Percentiles rank a stretch among this genome's conserved stretches.
Evolutionary conservation across 2,797 vertebrate genomes (phyloP).

Genomic region (Anguilla pacifica): DNA sequence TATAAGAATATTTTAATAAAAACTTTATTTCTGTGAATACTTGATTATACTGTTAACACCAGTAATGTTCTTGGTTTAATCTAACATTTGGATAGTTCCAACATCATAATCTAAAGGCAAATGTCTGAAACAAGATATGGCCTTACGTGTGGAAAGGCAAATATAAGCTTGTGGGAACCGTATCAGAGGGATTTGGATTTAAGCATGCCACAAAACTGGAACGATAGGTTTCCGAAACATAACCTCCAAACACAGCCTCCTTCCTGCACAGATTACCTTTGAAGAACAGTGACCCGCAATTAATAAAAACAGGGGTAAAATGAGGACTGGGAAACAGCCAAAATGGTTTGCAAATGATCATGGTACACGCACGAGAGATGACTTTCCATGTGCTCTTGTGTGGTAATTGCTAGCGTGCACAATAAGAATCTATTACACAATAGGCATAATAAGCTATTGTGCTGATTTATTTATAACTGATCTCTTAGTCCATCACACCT

Average conservation of each 20-base stretch:
- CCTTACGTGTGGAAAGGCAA: background rate
- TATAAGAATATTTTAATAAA: background rate
- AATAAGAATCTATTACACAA: background rate
- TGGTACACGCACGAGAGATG: background rate
- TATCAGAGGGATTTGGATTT: background rate
- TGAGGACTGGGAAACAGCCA: background rate
- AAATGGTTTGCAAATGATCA: background rate
- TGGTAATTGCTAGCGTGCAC: background rate
- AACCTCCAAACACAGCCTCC: background rate
- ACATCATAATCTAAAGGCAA: background rate
- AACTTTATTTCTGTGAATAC: background rate
- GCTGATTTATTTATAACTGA: background rate
- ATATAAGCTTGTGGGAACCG: slow-evolving; percentile 13
- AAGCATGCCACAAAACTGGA: slow-evolving; percentile 15
- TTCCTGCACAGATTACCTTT: background rate
- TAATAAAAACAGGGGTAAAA: background rate
- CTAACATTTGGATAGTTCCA: background rate
- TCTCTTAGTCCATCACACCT: background rate
- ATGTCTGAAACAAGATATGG: background rate
- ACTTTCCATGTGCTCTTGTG: background rate
- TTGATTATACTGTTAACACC: background rate
- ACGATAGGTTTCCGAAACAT: slow-evolving; percentile 16
- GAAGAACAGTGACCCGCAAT: background rate
- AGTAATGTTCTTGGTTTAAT: background rate
- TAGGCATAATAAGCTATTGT: background rate